Evolutionary conservation across 2,797 vertebrate species (phyloP), one percentile per base, ranked within the genome.

Genomic region (Coilia nasus): DNA sequence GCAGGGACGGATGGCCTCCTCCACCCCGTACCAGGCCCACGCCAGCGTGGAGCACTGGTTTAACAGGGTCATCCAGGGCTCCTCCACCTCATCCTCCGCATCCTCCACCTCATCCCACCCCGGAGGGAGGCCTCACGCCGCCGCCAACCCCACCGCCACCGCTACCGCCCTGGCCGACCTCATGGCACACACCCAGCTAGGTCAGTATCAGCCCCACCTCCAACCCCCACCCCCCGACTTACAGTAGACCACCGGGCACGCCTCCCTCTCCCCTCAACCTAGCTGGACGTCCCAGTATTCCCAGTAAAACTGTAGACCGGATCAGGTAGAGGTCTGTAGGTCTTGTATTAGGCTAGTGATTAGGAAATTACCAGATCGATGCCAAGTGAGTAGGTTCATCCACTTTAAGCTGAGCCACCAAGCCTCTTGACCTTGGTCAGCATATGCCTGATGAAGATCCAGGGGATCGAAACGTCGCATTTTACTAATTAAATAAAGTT

Each of bases 51-150:
- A 98, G 93, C 97, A 97, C 95, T 98, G 98, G 97, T 97, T 97
- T 94, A 97, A 96, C 94, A 95, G 96, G 85, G 97, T 97, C 92
- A 95, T 96, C 95, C 98, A 97, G 96, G 97, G 97, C 94, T 99
- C 97, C 87, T 98, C 98, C 97, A 97, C 97, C 90, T 99, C 98
- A 93, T 99, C 98, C 90, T 98, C 98, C 25, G 97, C 98, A 88
- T 99, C 98, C 59, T 99, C 98, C 96, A 98, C 98, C 89, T 98
- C 98, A 94, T 99, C 98, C 89, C 97, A 97, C 94, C 97, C 96
- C 15, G 98, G 97, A 96, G 97, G 97, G 95, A 96, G 97, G 94
- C 94, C 96, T 86, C 93, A 95, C 88, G 87, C 91, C 85, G 95
- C 96, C 25, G 95, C 95, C 54, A 10, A 9, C 14, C 14, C 50